Evolutionary conservation across 1,140 invertebrate genomes (phyloP).

Genomic region (Zaprionus lachaisei): DNA sequence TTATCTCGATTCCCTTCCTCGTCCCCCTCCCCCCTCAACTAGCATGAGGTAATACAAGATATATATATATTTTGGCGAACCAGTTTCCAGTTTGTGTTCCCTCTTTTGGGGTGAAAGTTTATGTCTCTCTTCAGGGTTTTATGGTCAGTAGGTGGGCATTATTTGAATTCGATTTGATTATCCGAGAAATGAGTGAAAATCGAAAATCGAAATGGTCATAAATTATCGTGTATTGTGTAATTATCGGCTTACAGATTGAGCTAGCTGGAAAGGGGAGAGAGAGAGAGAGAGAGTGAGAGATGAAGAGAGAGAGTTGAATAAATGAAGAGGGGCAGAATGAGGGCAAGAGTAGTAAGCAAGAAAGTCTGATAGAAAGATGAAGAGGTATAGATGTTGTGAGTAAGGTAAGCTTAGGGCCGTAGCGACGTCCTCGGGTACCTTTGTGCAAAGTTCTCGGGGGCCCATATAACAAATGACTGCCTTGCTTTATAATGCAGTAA

Average conservation of each 20-base stretch:
- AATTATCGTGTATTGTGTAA: constrained; percentile 6
- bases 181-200: constrained; percentile 46
- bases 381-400: too few species aligned
- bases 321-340: neutral
- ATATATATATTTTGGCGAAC: constrained; percentile 58
- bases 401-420: too few species aligned
- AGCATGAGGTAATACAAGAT: constrained; percentile 69
- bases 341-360: too few species aligned
- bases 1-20: constrained; percentile 15
- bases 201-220: neutral
- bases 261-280: neutral
- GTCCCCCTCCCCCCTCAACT: neutral
- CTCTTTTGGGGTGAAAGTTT: constrained; percentile 67
- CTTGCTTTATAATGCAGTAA: too few species aligned
- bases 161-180: constrained; percentile 44
- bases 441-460: too few species aligned
- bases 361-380: too few species aligned
- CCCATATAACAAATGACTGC: too few species aligned
- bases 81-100: constrained; percentile 38
- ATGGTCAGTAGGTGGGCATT: constrained; percentile 65
- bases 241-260: neutral
- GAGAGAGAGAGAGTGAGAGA: neutral
- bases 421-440: too few species aligned
- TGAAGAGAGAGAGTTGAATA: neutral
- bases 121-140: constrained; percentile 31